Percentiles rank a stretch among this genome's conserved stretches.
Evolutionary conservation across 2,888 invertebrate genomes (phyloP).

Genomic region (Nemurella pictetii): DNA sequence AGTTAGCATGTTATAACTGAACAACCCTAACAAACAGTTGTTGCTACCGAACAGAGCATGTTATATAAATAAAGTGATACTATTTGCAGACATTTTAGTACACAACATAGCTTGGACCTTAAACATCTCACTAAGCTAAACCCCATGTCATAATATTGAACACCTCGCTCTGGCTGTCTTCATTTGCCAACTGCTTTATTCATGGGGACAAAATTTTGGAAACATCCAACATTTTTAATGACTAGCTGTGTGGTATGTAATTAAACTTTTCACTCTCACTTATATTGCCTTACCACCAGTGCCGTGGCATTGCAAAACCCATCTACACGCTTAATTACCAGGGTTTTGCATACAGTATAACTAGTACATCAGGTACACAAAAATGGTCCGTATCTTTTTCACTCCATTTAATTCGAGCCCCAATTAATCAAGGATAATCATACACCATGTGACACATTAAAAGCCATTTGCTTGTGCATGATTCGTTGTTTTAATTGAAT

Average conservation of each 20-base stretch:
- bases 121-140: conserved; percentile 6
- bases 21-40: not conserved
- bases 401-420: too few species aligned
- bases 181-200: not conserved
- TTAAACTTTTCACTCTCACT: not conserved
- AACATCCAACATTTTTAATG: not conserved
- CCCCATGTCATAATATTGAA: conserved; percentile 19
- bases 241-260: not conserved
- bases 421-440: too few species aligned
- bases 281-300: too few species aligned
- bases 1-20: not conserved
- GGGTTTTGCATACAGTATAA: too few species aligned
- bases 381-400: too few species aligned
- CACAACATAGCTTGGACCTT: conserved; percentile 5
- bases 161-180: not conserved
- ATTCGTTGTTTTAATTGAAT: too few species aligned
- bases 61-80: conserved; percentile 22
- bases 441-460: too few species aligned
- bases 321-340: too few species aligned
- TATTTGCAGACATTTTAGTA: conserved; percentile 19
- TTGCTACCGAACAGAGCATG: conserved; percentile 7
- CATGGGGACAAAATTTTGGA: not conserved
- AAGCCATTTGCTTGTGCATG: too few species aligned
- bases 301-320: too few species aligned
- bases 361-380: too few species aligned